These are phyloP conservation scores for Aix galericulata DNA, from an alignment of 2,113 vertebrate genomes.

Conservation along the genomic window DNA sequence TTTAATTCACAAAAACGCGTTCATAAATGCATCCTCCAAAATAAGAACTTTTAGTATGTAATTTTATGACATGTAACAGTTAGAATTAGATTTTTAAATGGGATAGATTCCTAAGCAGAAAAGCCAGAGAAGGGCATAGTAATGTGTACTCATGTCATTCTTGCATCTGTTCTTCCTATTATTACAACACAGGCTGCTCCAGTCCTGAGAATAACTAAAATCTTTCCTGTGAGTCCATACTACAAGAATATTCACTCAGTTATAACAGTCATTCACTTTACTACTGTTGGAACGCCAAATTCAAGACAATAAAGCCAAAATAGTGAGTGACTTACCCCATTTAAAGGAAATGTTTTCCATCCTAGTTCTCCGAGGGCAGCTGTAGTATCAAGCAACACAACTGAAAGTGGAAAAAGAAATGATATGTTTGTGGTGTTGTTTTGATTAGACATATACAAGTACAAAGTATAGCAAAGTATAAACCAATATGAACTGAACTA, in stretches of 20 bases:
- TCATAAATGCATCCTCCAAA: not conserved
- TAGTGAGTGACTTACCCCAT: constrained; percentile 86
- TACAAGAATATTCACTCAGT: not conserved
- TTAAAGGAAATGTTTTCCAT: constrained; percentile 95
- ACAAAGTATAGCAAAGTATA: not conserved
- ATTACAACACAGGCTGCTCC: not conserved
- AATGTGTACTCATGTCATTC: not conserved
- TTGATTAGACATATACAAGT: not conserved
- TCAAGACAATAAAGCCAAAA: not conserved
- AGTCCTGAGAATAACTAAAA: not conserved
- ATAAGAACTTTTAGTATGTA: not conserved
- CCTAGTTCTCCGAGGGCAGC: constrained; percentile 90
- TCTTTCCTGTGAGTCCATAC: not conserved
- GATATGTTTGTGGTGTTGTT: not conserved
- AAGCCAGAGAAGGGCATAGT: not conserved
- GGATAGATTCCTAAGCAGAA: not conserved
- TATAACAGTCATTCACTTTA: not conserved
- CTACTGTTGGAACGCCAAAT: not conserved
- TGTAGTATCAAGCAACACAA: constrained; percentile 93
- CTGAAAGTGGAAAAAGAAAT: constrained; percentile 80
- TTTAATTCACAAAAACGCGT: not conserved
- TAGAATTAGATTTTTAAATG: not conserved
- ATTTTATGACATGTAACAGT: not conserved
- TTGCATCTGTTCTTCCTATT: not conserved
- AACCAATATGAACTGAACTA: not conserved